Base-by-base conservation (phyloP, 2,888 invertebrate genomes). In the Phengaris arion region DNA sequence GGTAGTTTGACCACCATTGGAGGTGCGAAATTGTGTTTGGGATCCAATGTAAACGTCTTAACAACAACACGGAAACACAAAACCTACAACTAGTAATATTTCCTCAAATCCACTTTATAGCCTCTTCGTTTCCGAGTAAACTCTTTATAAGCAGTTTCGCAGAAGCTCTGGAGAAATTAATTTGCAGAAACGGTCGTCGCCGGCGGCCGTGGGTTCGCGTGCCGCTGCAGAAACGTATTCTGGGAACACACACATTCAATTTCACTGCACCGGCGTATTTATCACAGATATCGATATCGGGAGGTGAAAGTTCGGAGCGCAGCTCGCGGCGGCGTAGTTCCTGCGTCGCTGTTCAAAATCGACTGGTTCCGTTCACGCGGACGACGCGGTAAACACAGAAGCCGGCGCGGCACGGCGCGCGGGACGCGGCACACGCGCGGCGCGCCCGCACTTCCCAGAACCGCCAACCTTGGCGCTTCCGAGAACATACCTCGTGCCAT, bases 1-100 rank as follows among this genome's bases (percentile, higher is more conserved):
- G 93, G 93, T 87, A 93, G 89, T 87, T 92, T 93, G 82, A 92
- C 93, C 93, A 93, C 93, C 93, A 93, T 93, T 90, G 89, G 90
- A 91, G 93, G 93, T 89, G 89, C 84, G 82, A 82, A 81, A 77
- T 87, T 88, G 83, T 87, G 86, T 83, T 92, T 91, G 92, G 93
- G 93, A 93, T 93, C 93, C 93, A 93, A 93, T 91, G 89, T 93
- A 93, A 90, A 91, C 86, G 91, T 84, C 87, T 90, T 89, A 78
- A 87, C 87, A 86, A 85, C 83, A 85, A 87, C 92, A 93, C 92
- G 87, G 87, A 91, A 92, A 92, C 91, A 89, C 92, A 88, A 84
- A 90, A 91, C 90, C 91, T 88, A 84, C 87, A 90, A 90, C 90
- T 90, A 89, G 87, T 86, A 87, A 88, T 92, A 91, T 89, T 91